Evolutionary conservation across 1,140 invertebrate species (phyloP), one percentile per base, ranked within the genome.

Genomic region (Pogonus chalceus): DNA sequence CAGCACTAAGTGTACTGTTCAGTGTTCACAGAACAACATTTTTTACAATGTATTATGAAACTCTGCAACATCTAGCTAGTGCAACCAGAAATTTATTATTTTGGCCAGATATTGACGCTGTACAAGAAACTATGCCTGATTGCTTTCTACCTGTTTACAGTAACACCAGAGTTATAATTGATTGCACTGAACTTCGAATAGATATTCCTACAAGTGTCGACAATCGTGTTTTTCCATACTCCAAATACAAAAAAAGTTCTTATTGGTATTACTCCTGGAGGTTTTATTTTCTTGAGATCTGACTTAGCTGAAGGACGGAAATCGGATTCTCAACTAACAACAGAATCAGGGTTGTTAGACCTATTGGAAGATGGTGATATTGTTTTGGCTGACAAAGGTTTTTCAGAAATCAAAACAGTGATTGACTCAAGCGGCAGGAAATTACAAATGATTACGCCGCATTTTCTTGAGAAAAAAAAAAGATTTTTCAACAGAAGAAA

Each of bases 361-460:
- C 37, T 55, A 50, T 49, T 67, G 9, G 57, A 66, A 51, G 48
- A 52, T 31, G 60, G 58, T 46, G 66, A 69, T 60, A 23, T 53
- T 20, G 56, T 68, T 22, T 61, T 69, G 58, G 68, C 62, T 23
- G 68, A 69, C 61, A 60, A n/a, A n/a, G n/a, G n/a, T n/a, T n/a
- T n/a, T n/a, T n/a, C n/a, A n/a, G n/a, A n/a, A n/a, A n/a, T n/a
- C 50, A 56, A 57, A 54, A 47, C 24, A 51, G 26, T 23, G 9
- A 43, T 60, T 31, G 54, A 56, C 23, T 20, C 23, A 54, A 56
- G 39, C 20, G 52, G 50, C n/a, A 55, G 52, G 26, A 46, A 58
- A 46, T 56, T 54, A 2, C 39, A 56, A 22, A 22, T 65, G 23
- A 58, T 65, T 1, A 65, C 63, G 57, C 65, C 63, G 23, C 62